These are phyloP conservation scores for Pollenia angustigena DNA, from an alignment of 2,888 invertebrate genomes.

Conservation along the genomic window DNA sequence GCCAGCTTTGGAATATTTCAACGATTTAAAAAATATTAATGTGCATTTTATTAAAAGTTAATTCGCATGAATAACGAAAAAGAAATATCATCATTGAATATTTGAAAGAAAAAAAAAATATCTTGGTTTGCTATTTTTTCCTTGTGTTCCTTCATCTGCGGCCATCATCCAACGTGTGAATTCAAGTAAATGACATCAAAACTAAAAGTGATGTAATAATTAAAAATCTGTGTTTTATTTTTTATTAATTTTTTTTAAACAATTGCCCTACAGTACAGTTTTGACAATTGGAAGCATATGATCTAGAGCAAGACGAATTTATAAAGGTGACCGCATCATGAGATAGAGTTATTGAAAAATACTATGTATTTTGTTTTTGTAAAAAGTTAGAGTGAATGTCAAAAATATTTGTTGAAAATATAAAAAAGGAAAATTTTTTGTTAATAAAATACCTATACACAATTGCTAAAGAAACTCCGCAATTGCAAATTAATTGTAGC, in stretches of 20 bases:
- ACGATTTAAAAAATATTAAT: conserved; percentile 5
- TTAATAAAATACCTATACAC: too few relatives aligned
- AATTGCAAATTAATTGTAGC: too few relatives aligned
- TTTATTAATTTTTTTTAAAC: neutral
- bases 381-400: too few relatives aligned
- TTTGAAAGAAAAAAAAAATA: conserved; percentile 6
- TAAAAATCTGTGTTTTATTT: neutral
- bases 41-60: conserved; percentile 6
- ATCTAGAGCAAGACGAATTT: too few relatives aligned
- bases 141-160: neutral
- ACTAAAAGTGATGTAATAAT: conserved; percentile 52
- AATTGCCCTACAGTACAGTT: neutral
- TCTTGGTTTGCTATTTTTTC: neutral
- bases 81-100: conserved; percentile 17
- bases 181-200: conserved; percentile 19
- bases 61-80: conserved; percentile 28
- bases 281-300: too few relatives aligned
- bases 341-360: too few relatives aligned
- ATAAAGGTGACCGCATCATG: too few relatives aligned
- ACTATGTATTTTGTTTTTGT: too few relatives aligned
- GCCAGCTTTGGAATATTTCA: neutral
- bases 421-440: too few relatives aligned
- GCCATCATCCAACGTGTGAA: neutral
- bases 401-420: too few relatives aligned
- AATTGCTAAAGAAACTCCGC: too few relatives aligned